Percentiles rank a stretch among this genome's conserved stretches.
These are phyloP conservation scores for Danio albolineatus DNA, from an alignment of 2,797 vertebrate genomes.

Conservation along the genomic window DNA sequence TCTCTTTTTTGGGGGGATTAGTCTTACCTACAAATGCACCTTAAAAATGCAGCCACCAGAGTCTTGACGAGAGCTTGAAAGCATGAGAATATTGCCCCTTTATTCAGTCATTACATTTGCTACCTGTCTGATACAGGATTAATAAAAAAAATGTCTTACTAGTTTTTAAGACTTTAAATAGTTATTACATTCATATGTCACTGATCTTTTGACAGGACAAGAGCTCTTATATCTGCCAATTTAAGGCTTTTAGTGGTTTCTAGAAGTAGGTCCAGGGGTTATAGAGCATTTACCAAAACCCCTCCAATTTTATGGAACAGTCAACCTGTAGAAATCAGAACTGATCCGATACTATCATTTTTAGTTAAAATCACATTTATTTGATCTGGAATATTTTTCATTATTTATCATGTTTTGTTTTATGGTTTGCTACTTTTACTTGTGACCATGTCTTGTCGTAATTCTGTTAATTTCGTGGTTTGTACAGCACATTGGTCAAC, in stretches of 20 bases:
- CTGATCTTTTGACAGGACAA: too few species aligned
- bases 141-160: not conserved
- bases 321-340: not conserved
- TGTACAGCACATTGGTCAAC: not conserved
- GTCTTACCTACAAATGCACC: not conserved
- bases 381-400: not conserved
- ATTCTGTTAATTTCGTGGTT: not conserved
- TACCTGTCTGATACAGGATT: not conserved
- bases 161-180: not conserved
- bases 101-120: not conserved
- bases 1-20: not conserved
- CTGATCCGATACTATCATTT: not conserved
- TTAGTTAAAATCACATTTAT: not conserved
- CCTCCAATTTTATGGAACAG: not conserved
- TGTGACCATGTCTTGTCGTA: not conserved
- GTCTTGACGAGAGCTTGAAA: too few species aligned
- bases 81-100: not conserved
- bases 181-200: too few species aligned
- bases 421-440: not conserved
- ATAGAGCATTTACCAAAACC: not conserved
- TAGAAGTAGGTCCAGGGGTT: not conserved
- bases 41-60: not conserved
- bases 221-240: not conserved
- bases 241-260: not conserved
- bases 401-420: too few species aligned